Conservation (phyloP, 2,797 vertebrate genomes). For the Channallabes apus region DNA sequence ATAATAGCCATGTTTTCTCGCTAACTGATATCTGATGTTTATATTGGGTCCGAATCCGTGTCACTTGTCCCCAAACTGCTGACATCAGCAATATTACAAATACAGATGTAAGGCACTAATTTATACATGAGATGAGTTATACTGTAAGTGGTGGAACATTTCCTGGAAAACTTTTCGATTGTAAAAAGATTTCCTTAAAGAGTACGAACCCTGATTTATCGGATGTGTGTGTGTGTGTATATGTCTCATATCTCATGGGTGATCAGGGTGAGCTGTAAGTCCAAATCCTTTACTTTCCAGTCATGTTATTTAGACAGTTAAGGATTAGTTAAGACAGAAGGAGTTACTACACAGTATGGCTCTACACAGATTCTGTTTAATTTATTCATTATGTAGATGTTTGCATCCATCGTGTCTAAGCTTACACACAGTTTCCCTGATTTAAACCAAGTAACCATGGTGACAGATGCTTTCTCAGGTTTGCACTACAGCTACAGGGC, state of each 20-base stretch:
- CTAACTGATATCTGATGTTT: neutral
- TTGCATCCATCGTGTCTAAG: neutral
- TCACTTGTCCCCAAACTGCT: neutral
- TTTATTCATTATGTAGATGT: neutral
- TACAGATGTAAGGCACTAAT: constrained; percentile 1
- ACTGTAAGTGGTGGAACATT: neutral
- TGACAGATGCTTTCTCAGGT: neutral
- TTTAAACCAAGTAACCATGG: neutral
- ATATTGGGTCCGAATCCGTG: neutral
- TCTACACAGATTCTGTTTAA: neutral
- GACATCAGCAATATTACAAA: neutral
- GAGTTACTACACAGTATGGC: neutral
- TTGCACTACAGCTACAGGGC: neutral
- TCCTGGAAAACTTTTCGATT: neutral
- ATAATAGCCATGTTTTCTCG: too few species aligned
- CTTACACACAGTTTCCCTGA: neutral
- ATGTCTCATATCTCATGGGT: neutral
- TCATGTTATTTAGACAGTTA: neutral
- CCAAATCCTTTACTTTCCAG: neutral
- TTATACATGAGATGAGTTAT: neutral
- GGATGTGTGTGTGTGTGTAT: neutral
- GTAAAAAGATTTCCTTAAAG: neutral
- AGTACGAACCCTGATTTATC: neutral
- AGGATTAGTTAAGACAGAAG: too few species aligned
- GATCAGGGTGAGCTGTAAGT: neutral